Conservation (phyloP, 1,140 invertebrate genomes). For the Brachionus asplanchnoidis region DNA sequence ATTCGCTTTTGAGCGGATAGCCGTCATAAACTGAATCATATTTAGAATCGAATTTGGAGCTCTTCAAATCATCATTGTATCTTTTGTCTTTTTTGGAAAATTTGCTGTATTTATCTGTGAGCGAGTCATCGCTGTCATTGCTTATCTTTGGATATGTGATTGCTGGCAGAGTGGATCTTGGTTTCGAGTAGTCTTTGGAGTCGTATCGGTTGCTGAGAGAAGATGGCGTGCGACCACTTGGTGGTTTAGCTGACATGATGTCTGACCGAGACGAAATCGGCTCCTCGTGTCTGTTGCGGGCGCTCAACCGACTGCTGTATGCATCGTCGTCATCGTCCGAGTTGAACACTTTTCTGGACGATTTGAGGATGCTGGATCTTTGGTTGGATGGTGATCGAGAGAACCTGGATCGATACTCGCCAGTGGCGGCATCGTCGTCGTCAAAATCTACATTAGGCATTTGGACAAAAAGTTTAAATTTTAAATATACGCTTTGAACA, state of each 20-base stretch:
- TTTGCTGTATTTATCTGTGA: constrained; percentile 1
- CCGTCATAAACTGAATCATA: neutral
- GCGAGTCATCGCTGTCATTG: constrained; percentile 39
- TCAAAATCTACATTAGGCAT: constrained; percentile 28
- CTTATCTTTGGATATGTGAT: neutral
- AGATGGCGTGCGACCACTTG: neutral
- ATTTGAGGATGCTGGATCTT: neutral
- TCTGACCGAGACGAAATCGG: neutral
- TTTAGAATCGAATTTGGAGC: neutral
- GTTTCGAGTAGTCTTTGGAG: neutral
- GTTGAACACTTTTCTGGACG: neutral
- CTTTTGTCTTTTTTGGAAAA: constrained; percentile 12
- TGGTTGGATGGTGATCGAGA: neutral
- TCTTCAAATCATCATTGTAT: neutral
- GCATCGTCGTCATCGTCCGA: neutral
- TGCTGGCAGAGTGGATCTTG: neutral
- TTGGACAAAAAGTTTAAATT: neutral
- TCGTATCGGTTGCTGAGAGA: neutral
- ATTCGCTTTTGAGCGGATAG: neutral
- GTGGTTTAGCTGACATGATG: neutral
- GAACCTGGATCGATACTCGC: neutral
- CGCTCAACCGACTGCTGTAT: neutral
- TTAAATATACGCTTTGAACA: neutral
- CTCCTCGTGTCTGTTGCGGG: neutral
- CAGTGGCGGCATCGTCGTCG: neutral